A percentile compares a stretch with the other conserved stretches of the same genome.
These are phyloP conservation scores for Psephotus haematonotus DNA, from an alignment of 2,113 vertebrate species.

Conservation along the genomic window DNA sequence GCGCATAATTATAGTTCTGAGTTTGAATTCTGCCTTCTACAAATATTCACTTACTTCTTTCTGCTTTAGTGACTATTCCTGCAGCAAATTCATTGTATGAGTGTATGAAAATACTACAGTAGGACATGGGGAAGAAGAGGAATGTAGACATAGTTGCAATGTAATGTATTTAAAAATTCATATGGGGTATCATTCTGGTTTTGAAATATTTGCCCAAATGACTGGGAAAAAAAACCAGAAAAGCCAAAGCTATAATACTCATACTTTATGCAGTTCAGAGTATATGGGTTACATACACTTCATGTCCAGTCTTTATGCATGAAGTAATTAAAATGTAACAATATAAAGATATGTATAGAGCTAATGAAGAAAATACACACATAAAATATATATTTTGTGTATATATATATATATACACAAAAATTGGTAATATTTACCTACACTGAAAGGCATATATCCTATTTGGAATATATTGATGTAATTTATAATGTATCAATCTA, in stretches of 20 bases:
- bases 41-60: not conserved
- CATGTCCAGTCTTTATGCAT: not conserved
- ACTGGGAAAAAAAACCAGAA: not conserved
- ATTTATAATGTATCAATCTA: not conserved
- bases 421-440: not conserved
- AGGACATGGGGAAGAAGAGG: not conserved
- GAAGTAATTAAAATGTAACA: not conserved
- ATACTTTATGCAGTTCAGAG: not conserved
- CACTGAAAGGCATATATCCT: not conserved
- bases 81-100: not conserved
- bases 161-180: not conserved
- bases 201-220: not conserved
- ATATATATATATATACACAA: too few relatives aligned
- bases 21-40: not conserved
- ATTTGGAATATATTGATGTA: not conserved
- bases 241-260: not conserved
- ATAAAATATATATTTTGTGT: too few relatives aligned
- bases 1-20: not conserved
- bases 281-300: not conserved
- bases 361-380: not conserved
- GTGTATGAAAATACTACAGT: not conserved
- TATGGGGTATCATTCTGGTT: not conserved
- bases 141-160: not conserved
- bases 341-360: not conserved
- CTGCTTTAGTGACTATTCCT: not conserved